A percentile compares a stretch with the other conserved stretches of the same genome.
These are phyloP conservation scores for Leucophora obtusa DNA, from an alignment of 2,888 invertebrate species.

Conservation along the genomic window DNA sequence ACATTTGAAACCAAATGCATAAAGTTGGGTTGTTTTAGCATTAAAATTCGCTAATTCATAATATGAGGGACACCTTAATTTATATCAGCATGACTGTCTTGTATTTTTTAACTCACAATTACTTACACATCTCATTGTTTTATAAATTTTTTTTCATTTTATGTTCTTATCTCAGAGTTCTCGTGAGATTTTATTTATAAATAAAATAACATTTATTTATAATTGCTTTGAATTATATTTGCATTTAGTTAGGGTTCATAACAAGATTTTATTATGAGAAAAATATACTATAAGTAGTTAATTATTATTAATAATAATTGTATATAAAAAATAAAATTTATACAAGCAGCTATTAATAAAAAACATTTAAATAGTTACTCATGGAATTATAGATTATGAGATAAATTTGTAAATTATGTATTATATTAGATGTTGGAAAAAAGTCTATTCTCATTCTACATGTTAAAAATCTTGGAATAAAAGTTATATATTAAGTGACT, in stretches of 20 bases:
- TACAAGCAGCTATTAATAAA: no score
- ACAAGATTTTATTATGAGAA: constrained; percentile 41
- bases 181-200: constrained; percentile 11
- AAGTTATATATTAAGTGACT: no score
- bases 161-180: constrained; percentile 31
- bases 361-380: no score
- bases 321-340: background rate
- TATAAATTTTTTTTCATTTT: constrained; percentile 5
- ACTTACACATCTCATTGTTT: constrained; percentile 3
- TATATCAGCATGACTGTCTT: background rate
- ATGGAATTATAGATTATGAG: no score
- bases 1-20: no score
- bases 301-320: constrained; percentile 10
- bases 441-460: no score
- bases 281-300: constrained; percentile 13
- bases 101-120: constrained; percentile 2
- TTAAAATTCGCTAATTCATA: no score
- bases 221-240: constrained; percentile 30
- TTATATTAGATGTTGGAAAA: no score
- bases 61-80: no score
- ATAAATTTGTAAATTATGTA: no score
- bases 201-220: constrained; percentile 1
- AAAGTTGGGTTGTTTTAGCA: no score
- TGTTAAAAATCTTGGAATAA: no score
- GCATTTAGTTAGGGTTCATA: constrained; percentile 26